A percentile compares a stretch with the other conserved stretches of the same genome.
phyloP scores from a whole-genome alignment of 2,888 invertebrate genomes.

The Syrphus vitripennis region DNA sequence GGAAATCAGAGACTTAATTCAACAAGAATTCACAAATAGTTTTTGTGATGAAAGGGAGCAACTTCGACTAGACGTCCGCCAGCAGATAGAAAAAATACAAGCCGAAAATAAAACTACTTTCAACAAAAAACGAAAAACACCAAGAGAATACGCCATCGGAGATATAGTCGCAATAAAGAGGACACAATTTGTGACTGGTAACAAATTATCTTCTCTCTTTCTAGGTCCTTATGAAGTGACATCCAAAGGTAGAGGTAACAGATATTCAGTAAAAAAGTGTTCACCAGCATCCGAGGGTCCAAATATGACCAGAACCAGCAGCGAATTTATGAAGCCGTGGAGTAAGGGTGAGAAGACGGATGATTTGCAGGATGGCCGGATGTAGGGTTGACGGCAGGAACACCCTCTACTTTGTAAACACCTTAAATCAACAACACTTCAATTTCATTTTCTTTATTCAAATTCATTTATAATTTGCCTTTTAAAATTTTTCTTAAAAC shows the following conservation, averaged over 20 bases:
- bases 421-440: background rate
- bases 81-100: background rate
- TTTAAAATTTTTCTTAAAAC: too few relatives aligned
- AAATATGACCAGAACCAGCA: background rate
- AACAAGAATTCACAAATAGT: background rate
- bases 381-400: background rate
- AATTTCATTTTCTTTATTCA: background rate
- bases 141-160: too few relatives aligned
- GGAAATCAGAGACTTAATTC: background rate
- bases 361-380: background rate
- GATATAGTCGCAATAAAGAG: background rate
- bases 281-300: constrained; percentile 1
- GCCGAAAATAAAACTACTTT: background rate
- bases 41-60: background rate
- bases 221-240: background rate
- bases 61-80: background rate
- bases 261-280: constrained; percentile 6
- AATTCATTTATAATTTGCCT: too few relatives aligned
- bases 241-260: background rate
- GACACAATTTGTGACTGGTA: background rate
- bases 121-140: constrained; percentile 8
- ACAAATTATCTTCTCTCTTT: background rate
- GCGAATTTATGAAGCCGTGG: constrained; percentile 17
- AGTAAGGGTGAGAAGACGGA: background rate
- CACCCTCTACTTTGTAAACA: background rate